These are phyloP conservation scores for Fragum sueziense DNA, from an alignment of 2,888 invertebrate species.

Conservation along the genomic window DNA sequence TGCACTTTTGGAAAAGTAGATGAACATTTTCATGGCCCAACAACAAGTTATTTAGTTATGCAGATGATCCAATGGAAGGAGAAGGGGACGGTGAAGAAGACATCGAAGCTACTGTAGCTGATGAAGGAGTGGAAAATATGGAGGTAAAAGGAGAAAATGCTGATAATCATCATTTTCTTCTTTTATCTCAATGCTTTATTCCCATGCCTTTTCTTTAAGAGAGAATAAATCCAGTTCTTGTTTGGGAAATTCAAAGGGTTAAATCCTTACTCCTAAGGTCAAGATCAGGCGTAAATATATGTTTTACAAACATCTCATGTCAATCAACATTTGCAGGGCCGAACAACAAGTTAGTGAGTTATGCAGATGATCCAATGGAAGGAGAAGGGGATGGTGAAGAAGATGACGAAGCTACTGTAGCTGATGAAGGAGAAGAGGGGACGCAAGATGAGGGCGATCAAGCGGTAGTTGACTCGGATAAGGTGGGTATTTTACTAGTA, in stretches of 20 bases:
- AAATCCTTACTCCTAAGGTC: too few species aligned
- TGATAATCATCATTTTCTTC: too few species aligned
- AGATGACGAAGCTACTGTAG: slow-evolving; percentile 77
- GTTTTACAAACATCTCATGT: too few species aligned
- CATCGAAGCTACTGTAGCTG: slow-evolving; percentile 77
- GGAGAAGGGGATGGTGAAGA: slow-evolving; percentile 73
- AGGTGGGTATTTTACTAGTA: too few species aligned
- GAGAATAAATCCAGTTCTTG: too few species aligned
- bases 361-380: slow-evolving; percentile 73
- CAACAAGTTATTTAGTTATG: slow-evolving; percentile 16
- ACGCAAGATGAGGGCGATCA: slow-evolving; percentile 63
- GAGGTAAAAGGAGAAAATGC: slow-evolving; percentile 66
- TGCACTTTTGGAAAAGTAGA: too few species aligned
- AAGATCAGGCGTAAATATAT: too few species aligned
- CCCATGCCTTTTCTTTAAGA: too few species aligned
- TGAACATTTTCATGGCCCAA: slow-evolving; percentile 2
- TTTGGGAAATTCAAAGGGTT: too few species aligned
- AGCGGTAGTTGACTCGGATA: slow-evolving; percentile 70
- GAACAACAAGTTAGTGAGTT: not conserved
- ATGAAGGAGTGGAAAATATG: slow-evolving; percentile 75
- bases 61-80: slow-evolving; percentile 76
- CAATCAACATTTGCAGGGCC: slow-evolving; percentile 14
- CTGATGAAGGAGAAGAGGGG: slow-evolving; percentile 79
- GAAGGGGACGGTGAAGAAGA: slow-evolving; percentile 72
- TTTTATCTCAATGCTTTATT: too few species aligned